A percentile compares a stretch with the other conserved stretches of the same genome.
These are phyloP conservation scores for Philopotamus ludificatus DNA, from an alignment of 1,140 invertebrate species.

Conservation along the genomic window DNA sequence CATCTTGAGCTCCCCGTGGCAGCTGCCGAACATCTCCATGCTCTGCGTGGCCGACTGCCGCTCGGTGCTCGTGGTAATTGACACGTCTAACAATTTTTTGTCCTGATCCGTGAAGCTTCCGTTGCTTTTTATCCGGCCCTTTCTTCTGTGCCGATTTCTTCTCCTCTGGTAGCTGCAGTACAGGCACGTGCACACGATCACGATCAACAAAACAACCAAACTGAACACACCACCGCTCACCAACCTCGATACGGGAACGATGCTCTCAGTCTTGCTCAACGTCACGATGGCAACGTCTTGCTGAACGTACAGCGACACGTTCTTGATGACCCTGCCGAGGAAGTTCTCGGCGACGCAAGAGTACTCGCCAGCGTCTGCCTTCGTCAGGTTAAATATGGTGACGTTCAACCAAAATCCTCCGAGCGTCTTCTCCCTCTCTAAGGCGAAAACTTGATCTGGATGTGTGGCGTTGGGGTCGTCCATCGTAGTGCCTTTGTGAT, in stretches of 20 bases:
- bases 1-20: constrained; percentile 51
- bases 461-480: constrained; percentile 34
- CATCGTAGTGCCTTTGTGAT: constrained; percentile 61
- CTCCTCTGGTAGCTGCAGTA: constrained; percentile 55
- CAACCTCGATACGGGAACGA: constrained; percentile 59
- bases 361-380: constrained; percentile 74
- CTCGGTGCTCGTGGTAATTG: constrained; percentile 74
- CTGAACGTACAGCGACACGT: constrained; percentile 70
- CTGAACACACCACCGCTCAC: constrained; percentile 56
- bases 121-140: constrained; percentile 65
- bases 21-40: constrained; percentile 62
- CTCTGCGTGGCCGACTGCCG: constrained; percentile 57
- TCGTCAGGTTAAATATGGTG: constrained; percentile 67
- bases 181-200: constrained; percentile 57
- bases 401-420: constrained; percentile 66
- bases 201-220: constrained; percentile 54
- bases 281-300: constrained; percentile 66
- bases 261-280: constrained; percentile 61
- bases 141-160: constrained; percentile 52
- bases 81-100: constrained; percentile 70
- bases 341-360: constrained; percentile 75
- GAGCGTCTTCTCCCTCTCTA: constrained; percentile 50
- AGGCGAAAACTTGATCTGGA: constrained; percentile 49
- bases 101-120: constrained; percentile 74
- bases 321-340: constrained; percentile 67